phyloP scores from a whole-genome alignment of 1,140 invertebrate species.

The Adelges cooleyi region DNA sequence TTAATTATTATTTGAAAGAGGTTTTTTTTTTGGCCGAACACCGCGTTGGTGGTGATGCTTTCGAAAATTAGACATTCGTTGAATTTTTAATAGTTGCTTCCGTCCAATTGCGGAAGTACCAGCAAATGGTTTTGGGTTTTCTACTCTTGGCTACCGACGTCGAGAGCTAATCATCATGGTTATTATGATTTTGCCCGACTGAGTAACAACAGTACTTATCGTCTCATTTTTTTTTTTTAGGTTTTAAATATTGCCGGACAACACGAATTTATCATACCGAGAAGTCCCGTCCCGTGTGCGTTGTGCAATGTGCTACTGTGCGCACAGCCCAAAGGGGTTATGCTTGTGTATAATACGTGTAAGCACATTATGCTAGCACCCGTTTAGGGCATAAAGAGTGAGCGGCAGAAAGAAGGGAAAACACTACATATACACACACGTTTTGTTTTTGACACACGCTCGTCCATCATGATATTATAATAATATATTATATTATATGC shows the following conservation, averaged over 20 bases:
- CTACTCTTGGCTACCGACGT: too few species aligned
- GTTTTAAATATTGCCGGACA: conserved; percentile 13
- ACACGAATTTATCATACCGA: conserved; percentile 12
- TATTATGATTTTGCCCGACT: too few species aligned
- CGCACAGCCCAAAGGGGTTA: conserved; percentile 6
- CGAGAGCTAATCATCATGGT: too few species aligned
- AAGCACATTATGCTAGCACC: background rate
- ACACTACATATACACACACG: background rate
- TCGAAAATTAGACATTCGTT: too few species aligned
- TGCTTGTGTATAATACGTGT: background rate
- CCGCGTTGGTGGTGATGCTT: too few species aligned
- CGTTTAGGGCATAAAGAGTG: background rate
- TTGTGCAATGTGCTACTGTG: background rate
- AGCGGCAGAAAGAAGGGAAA: background rate
- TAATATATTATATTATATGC: too few species aligned
- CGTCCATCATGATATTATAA: conserved; percentile 14
- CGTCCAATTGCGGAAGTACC: too few species aligned
- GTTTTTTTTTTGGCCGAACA: too few species aligned
- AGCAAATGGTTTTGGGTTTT: too few species aligned
- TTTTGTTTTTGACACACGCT: conserved; percentile 1
- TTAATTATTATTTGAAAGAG: too few species aligned
- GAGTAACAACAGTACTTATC: too few species aligned
- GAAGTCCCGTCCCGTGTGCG: conserved; percentile 17
- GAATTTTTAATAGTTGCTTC: too few species aligned
- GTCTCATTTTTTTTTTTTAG: background rate